Conservation (phyloP, 2,888 invertebrate genomes). For the Protula sp. region DNA sequence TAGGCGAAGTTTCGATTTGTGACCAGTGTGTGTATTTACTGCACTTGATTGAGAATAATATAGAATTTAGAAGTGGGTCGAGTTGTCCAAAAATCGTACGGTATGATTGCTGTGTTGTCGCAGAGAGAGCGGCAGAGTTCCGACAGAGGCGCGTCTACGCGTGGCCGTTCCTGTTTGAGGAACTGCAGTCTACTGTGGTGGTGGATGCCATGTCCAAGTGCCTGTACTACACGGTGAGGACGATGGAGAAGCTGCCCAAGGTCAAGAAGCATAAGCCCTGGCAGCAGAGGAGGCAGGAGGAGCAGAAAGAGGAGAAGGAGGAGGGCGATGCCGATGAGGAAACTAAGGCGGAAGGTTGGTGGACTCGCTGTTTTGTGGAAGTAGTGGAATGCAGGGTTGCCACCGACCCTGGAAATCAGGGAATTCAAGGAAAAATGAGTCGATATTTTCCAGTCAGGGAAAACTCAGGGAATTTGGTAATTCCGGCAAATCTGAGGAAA, state of each 20-base stretch:
- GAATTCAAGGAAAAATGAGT: too few species aligned
- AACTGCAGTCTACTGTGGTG: not conserved
- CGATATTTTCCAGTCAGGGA: too few species aligned
- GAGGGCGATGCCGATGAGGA: not conserved
- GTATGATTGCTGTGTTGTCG: not conserved
- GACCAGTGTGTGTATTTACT: too few species aligned
- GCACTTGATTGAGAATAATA: too few species aligned
- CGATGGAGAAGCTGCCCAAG: not conserved
- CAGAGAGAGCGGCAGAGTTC: not conserved
- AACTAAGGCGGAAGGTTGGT: not conserved
- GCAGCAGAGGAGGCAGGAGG: not conserved
- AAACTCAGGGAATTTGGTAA: too few species aligned
- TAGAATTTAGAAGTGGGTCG: too few species aligned
- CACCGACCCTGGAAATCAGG: too few species aligned
- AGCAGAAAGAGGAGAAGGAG: not conserved
- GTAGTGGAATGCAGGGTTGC: too few species aligned
- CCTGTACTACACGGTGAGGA: not conserved
- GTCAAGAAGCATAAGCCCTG: not conserved
- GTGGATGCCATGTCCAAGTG: not conserved
- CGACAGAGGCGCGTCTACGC: not conserved
- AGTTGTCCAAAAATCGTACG: not conserved
- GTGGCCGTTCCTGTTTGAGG: not conserved
- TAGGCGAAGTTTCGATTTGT: too few species aligned
- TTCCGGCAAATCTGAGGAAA: too few species aligned
- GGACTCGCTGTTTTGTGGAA: too few species aligned